Evolutionary conservation across 2,888 invertebrate species (phyloP).

Genomic region (Aspidapion aeneum): DNA sequence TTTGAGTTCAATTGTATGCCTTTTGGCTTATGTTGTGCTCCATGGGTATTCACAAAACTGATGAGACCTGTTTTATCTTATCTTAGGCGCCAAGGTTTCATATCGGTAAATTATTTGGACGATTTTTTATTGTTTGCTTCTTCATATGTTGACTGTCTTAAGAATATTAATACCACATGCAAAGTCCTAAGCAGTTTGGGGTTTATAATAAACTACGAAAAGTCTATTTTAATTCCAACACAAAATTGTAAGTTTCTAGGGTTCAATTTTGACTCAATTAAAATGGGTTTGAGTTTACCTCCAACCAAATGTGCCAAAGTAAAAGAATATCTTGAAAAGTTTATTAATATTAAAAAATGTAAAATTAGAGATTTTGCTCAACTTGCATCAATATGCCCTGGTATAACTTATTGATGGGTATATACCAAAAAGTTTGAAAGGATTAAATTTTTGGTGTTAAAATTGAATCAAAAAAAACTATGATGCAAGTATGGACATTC

Average conservation of each 20-base stretch:
- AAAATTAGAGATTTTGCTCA: neutral
- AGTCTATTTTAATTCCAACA: neutral
- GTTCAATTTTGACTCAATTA: neutral
- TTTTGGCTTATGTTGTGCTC: neutral
- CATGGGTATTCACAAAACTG: neutral
- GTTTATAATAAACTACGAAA: neutral
- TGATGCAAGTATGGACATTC: too few species aligned
- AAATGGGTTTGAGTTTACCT: neutral
- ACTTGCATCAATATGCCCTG: too few species aligned
- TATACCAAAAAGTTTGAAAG: too few species aligned
- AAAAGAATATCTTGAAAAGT: neutral
- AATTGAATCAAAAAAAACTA: too few species aligned
- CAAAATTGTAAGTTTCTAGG: neutral
- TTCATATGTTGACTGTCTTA: neutral
- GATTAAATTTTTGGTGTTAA: too few species aligned
- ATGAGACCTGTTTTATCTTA: neutral
- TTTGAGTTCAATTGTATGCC: neutral
- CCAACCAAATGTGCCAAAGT: neutral
- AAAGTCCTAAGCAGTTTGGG: neutral
- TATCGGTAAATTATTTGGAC: neutral
- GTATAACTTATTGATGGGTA: too few species aligned
- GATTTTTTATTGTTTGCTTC: neutral
- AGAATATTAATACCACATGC: neutral
- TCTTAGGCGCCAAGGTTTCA: neutral
- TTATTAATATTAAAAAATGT: neutral